Base-by-base conservation (phyloP, 35 echinoderm and acorn worm genomes). In the Chiridota heheva region DNA sequence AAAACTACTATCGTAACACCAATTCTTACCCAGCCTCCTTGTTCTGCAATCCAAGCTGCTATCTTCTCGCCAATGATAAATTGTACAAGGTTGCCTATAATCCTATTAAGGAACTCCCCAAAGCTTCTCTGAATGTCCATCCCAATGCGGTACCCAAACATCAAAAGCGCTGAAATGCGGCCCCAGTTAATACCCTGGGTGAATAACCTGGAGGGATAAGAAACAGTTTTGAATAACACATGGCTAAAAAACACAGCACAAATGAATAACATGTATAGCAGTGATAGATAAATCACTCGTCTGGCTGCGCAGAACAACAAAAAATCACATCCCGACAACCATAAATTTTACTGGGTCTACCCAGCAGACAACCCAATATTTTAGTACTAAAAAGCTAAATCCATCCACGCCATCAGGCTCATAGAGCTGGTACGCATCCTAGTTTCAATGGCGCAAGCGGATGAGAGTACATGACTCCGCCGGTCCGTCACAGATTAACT, bases 1-100 rank as follows among this genome's bases (percentile, higher is more conserved):
- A n/a, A 72, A 4, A 72, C 2, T 2, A 24, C 47, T 5, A 17
- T 24, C n/a, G n/a, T n/a, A n/a, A n/a, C n/a, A n/a, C n/a, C n/a
- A n/a, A n/a, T n/a, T 51, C 95, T 86, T 92, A 98, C 95, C 95
- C 95, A 98, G 5, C 95, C 95, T 41, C 95, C 95, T 64, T 98
- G 89, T 31, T 86, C 40, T 24, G 89, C 89, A 16, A 98, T 98
- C 95, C 95, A 98, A 15, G 73, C 32, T 2, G 95, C 60, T 5
- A 98, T 98, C 38, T 67, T 91, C 53, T 98, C 95, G 15, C 29
- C 51, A 56, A 88, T 85, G 25, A 98, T 98, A 55, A 98, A 98
- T 72, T 79, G 71, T 2, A 98, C 95, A 39, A 98, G 41, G 36
- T 69, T 65, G 18, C 60, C 20, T 37, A 92, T 71, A 2, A 91